Evolutionary conservation across 2,797 vertebrate species (phyloP), one percentile per base, ranked within the genome.

Genomic region (Loriculus beryllinus): DNA sequence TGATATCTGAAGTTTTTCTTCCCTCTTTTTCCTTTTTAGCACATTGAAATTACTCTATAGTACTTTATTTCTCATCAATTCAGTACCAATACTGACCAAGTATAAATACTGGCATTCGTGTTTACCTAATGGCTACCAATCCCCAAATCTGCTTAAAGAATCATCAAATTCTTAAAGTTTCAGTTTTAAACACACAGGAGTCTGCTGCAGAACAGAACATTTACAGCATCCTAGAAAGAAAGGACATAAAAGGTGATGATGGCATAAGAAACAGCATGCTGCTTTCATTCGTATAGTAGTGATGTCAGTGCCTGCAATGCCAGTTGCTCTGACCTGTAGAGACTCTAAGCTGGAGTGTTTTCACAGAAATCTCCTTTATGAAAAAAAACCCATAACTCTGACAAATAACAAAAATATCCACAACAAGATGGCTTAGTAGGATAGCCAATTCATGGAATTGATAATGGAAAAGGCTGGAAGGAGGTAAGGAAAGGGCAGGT

Each of bases 251-350:
- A 78, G 72, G 90, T 19, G 67, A 85, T 13, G 88, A 91, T 35
- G 70, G 84, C 88, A 86, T 40, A 60, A 96, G 95, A 95, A 88
- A 82, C 75, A 95, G 81, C 72, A 87, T 40, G 75, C 42, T 96
- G 94, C 94, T 97, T 92, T 96, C 96, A 97, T 96, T 97, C 96
- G 95, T 92, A 93, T 83, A 97, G 95, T 48, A 97, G 92, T 97
- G 97, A 98, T 97, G 97, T 97, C 97, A 98, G 52, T 9, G 92
- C 91, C 97, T 97, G 97, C 97, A 97, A 74, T 88, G 82, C 92
- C 85, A 95, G 96, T 42, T 92, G 83, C 90, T 96, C 70, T 97
- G 97, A 97, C 96, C 96, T 96, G 93, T 85, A 79, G 72, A 82
- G 86, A 92, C 95, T 93, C 81, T 91, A 84, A 91, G 67, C 88